Evolutionary conservation across 2,113 vertebrate genomes (phyloP), one percentile per base, ranked within the genome.

Genomic region (Tor tambroides): DNA sequence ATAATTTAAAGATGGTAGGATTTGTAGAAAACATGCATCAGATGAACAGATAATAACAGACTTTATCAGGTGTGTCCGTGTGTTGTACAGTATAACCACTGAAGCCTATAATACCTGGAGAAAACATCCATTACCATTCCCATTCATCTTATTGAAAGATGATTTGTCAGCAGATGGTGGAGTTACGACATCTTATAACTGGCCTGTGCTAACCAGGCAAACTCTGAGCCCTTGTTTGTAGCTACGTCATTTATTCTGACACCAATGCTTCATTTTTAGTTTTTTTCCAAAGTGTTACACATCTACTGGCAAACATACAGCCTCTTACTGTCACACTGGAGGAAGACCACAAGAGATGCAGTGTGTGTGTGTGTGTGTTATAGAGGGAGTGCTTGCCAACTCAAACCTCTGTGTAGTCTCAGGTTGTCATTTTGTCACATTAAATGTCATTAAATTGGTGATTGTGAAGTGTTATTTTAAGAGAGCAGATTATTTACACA

Each of bases 391-490:
- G n/a, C 11, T 7, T 83, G 74, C 84, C 84, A 87, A 83, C 26
- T 61, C 75, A 87, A 87, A 90, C 61, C 49, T 71, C 82, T 88
- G 84, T 14, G 4, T 69, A 86, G 26, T 84, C 30, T 89, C 72
- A 23, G 43, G 49, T 26, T 54, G 41, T 86, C 17, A 49, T 85
- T 86, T 86, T 77, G n/a, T 63, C 38, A 71, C 7, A 38, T 46
- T 87, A 61, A 79, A 84, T 86, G 77, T 78, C 43, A 77, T 87
- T 59, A 87, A 71, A 83, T 17, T 30, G 41, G 74, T 87, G 49
- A 85, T 83, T 71, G 84, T 85, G 72, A 46, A 28, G 10, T 89
- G 88, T 89, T 89, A 72, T 82, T 89, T 89, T 87, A 89, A 89
- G 26, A 63, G 83, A 72, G 59, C 72, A 78, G 78, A 61, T 72